Conservation (phyloP, 30 jellyfish, hydroid and myxozoan genomes). For the Turritopsis dohrnii region DNA sequence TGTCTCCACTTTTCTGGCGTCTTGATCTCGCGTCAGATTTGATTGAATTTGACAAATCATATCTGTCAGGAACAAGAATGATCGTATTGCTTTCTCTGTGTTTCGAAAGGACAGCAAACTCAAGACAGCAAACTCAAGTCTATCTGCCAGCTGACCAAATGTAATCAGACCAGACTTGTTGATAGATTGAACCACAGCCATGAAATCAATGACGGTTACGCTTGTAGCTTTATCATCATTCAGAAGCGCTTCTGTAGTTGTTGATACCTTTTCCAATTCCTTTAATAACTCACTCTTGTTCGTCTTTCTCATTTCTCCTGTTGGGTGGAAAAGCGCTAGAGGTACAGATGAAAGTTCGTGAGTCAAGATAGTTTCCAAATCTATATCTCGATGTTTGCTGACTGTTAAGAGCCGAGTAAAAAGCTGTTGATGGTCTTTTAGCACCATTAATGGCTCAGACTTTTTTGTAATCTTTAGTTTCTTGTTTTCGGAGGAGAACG, state of each 20-base stretch:
- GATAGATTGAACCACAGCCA: slow-evolving; percentile 8
- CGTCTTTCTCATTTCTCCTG: slow-evolving; percentile 6
- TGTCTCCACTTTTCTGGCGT: too few species aligned
- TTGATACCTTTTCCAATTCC: not conserved
- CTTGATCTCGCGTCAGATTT: not conserved
- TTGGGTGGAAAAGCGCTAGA: not conserved
- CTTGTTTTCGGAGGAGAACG: too few species aligned
- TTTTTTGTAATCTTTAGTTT: too few species aligned
- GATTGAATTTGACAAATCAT: not conserved
- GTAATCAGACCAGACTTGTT: not conserved
- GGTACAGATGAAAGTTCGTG: not conserved
- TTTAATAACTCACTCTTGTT: not conserved
- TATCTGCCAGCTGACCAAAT: not conserved
- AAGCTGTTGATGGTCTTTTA: too few species aligned
- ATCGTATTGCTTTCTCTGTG: too few species aligned
- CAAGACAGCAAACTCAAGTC: not conserved
- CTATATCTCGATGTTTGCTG: not conserved
- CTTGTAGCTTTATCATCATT: not conserved
- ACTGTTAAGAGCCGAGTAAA: too few species aligned
- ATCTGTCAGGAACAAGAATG: slow-evolving; percentile 3
- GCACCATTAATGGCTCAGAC: too few species aligned
- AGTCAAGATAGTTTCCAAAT: not conserved
- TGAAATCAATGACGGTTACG: slow-evolving; percentile 1
- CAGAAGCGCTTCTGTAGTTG: not conserved
- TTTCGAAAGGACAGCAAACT: too few species aligned